Evolutionary conservation across 2,888 invertebrate genomes (phyloP).

Genomic region (Caenorhabditis becei): DNA sequence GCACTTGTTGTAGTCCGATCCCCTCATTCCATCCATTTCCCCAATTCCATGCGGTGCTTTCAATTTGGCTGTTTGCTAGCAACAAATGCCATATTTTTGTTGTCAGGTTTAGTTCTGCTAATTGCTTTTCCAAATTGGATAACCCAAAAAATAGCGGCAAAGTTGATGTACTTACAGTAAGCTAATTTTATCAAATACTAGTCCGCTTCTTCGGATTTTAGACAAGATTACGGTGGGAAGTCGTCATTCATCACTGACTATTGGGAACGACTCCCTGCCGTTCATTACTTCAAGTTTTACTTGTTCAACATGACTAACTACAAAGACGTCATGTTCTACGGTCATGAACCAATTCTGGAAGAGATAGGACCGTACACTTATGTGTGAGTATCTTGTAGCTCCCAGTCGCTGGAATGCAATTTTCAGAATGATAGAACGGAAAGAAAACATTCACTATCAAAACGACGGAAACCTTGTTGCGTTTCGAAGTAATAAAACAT

Average conservation of each 20-base stretch:
- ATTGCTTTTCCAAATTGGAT: conserved; percentile 28
- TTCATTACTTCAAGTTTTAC: conserved; percentile 51
- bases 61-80: not conserved
- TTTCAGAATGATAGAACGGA: conserved; percentile 28
- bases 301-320: conserved; percentile 62
- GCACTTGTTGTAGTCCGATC: conserved; percentile 4
- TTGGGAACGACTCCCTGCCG: conserved; percentile 54
- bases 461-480: conserved; percentile 13
- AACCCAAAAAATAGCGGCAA: conserved; percentile 6
- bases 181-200: not conserved
- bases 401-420: not conserved
- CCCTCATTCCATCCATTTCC: not conserved
- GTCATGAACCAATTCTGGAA: conserved; percentile 40
- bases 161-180: conserved; percentile 27
- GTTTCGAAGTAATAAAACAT: conserved; percentile 20
- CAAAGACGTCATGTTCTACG: conserved; percentile 54
- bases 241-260: conserved; percentile 35
- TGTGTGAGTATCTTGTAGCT: conserved; percentile 33
- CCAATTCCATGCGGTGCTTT: conserved; percentile 6
- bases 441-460: conserved; percentile 18
- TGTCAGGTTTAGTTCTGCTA: not conserved
- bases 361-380: conserved; percentile 61
- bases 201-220: not conserved
- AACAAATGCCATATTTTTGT: conserved; percentile 8
- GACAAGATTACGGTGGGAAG: conserved; percentile 20